Evolutionary conservation across 2,113 vertebrate genomes (phyloP), one percentile per base, ranked within the genome.

Genomic region (Hippolais icterina): DNA sequence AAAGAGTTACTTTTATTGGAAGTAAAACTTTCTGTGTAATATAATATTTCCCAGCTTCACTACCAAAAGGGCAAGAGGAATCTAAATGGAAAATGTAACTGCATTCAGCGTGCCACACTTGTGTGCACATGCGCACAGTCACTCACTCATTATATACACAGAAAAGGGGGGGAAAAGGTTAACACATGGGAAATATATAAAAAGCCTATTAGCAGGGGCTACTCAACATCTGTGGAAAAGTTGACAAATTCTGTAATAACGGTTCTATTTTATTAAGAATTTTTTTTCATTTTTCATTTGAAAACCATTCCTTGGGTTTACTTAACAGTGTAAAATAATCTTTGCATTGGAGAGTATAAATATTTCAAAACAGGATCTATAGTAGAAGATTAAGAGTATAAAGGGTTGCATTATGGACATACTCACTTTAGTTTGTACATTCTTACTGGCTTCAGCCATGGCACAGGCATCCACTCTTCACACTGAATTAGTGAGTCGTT

Each of bases 1-100:
- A 87, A 95, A 93, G 88, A 95, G 86, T 93, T 94, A 93, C 63
- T 94, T 97, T 97, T 94, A 94, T 93, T 93, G 88, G 90, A 90
- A 97, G 96, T 68, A 97, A 97, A 96, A 93, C 72, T 96, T 94
- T 95, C 92, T 93, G 37, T 94, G 90, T 97, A 97, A 97, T 78
- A 78, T 93, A 96, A 93, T 94, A 97, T 97, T 97, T 97, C 94
- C 94, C 91, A 96, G 85, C 41, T 72, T 94, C 65, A 63, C 72
- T 89, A 93, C 80, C 65, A 91, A 91, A 94, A 91, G 50, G 69
- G 61, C 54, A 95, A 89, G 79, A 69, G 80, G 83, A 87, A 87
- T 71, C 81, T 56, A 60, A 85, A 89, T 96, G 96, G 92, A 96
- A 97, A 97, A 95, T 96, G 20, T 92, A 96, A 94, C 94, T 69